These are phyloP conservation scores for Papilio helenus DNA, from an alignment of 1,140 invertebrate species.

Conservation along the genomic window DNA sequence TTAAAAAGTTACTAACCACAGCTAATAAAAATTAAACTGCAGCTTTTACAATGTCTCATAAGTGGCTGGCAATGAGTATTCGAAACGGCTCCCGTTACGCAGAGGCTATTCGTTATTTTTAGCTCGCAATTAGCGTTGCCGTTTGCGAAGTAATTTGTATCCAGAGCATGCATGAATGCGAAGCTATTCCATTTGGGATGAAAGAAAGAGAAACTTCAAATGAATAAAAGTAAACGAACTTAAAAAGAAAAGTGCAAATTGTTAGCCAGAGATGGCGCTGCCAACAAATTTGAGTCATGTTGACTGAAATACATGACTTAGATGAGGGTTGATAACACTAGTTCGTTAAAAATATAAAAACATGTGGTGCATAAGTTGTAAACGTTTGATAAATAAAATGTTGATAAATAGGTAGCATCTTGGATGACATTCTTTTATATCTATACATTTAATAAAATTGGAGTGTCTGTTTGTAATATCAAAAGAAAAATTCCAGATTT, in stretches of 20 bases:
- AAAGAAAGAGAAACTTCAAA: slow-evolving; percentile 23
- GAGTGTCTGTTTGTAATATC: too few species aligned
- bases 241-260: not conserved
- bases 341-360: not conserved
- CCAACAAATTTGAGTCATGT: slow-evolving; percentile 8
- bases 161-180: slow-evolving; percentile 29
- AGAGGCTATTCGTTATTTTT: slow-evolving; percentile 28
- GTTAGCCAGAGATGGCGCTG: not conserved
- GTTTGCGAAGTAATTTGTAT: slow-evolving; percentile 22
- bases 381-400: not conserved
- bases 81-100: not conserved
- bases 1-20: not conserved
- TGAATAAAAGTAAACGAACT: slow-evolving; percentile 1
- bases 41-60: not conserved
- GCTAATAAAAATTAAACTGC: slow-evolving; percentile 7
- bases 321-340: not conserved
- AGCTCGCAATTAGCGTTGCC: slow-evolving; percentile 27
- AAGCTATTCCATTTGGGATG: slow-evolving; percentile 26
- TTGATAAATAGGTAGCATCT: not conserved
- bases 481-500: too few species aligned
- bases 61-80: not conserved
- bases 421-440: too few species aligned
- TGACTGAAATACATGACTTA: not conserved
- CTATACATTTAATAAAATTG: too few species aligned
- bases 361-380: not conserved